Evolutionary conservation across 1,140 invertebrate genomes (phyloP), one percentile per base, ranked within the genome.

Genomic region (Temnothorax nylanderi): DNA sequence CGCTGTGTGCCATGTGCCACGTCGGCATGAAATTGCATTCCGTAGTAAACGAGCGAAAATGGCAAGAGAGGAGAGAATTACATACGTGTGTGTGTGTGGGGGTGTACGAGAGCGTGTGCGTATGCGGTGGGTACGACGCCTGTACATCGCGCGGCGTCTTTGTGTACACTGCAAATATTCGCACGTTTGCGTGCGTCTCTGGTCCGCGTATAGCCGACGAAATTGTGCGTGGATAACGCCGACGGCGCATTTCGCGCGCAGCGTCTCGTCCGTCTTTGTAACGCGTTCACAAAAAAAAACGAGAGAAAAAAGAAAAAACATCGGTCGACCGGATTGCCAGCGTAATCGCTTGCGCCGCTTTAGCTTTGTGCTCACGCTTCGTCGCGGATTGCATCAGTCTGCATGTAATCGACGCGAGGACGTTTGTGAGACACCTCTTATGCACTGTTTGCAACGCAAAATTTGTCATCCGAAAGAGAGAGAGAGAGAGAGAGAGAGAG

Each of bases 31-130:
- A 92, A 92, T 92, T 92, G 91, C 91, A 92, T 92, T 92, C 91
- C 89, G 76, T 88, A 85, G 91, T 91, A 92, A 92, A 92, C 91
- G 91, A 82, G 77, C 86, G 88, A 92, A 91, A 91, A 92, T 92
- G 80, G 85, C 64, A 11, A 13, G 77, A 64, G 82, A 64, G 58
- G 62, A 44, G 26, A 47, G 65, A 47, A 69, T 69, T 69, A 47
- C 34, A 16, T 32, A n/a, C 62, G 62, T n/a, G 51, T 54, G n/a
- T 11, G 21, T 6, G 34, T 34, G 72, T 13, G 82, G 13, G 26
- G 26, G 47, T 21, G 47, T 3, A 13, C 54, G 49, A 10, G 51
- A 8, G 49, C 41, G 67, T 51, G 64, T 44, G 37, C n/a, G 7
- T 3, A 0, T 13, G 32, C 44, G n/a, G n/a, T 44, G 32, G 60